Evolutionary conservation across 2,797 vertebrate genomes (phyloP), one percentile per base, ranked within the genome.

Genomic region (Siniperca scherzeri): DNA sequence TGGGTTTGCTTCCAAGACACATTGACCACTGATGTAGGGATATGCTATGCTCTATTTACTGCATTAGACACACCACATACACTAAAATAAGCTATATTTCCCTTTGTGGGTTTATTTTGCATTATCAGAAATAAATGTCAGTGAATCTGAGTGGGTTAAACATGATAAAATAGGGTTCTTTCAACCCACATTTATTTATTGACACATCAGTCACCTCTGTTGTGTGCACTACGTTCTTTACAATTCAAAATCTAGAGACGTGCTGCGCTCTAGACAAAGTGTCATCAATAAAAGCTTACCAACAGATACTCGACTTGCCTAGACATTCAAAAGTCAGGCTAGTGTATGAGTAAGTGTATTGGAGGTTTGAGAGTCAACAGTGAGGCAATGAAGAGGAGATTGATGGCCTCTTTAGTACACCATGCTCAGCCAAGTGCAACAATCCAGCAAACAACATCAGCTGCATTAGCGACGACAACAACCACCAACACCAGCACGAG

Each of bases 381-480:
- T n/a, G 40, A 90, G 74, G 75, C 77, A 60, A 76, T 80, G 81
- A 86, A 84, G 88, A 85, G 57, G 67, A 88, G 84, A 92, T 83
- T 84, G 91, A 93, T 91, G 83, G 87, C 64, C 89, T 86, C 89
- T 85, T 72, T 87, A 91, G 85, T 81, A 79, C 61, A 69, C 77
- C 66, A 75, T 73, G 89, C 77, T 89, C 85, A 89, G 77, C 88
- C 89, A 87, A 91, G 88, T 89, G 82, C 79, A 85, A 87, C 90
- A 89, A 87, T 88, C 80, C 82, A 77, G 65, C 91, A 92, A 91
- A 93, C 85, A 87, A 68, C 85, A 87, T 89, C 66, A 84, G 86
- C 79, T 14, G 65, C 85, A 84, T 91, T 84, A 89, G 77, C 71
- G 42, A 57, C 44, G 50, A 78, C 88, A 80, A 80, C 81, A 83